A percentile compares a stretch with the other conserved stretches of the same genome.
Evolutionary conservation across 2,113 vertebrate species (phyloP).

Genomic region (Sapayoa aenigma): DNA sequence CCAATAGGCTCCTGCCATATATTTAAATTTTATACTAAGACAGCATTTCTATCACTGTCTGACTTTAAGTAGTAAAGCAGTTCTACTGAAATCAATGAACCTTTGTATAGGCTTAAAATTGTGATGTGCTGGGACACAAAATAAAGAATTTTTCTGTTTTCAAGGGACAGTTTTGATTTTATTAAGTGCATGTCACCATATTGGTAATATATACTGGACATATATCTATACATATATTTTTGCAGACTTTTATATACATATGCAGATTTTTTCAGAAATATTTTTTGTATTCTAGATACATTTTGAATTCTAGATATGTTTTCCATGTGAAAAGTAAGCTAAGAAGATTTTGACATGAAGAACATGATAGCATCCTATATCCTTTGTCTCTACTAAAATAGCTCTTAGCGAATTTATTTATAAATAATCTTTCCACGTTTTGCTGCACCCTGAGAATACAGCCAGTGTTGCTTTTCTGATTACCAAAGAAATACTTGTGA

Average conservation of each 20-base stretch:
- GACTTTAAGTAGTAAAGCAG: neutral
- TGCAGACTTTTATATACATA: neutral
- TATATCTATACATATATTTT: neutral
- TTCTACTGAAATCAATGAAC: neutral
- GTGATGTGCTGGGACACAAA: neutral
- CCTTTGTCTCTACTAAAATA: neutral
- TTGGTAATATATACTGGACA: neutral
- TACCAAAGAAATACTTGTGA: neutral
- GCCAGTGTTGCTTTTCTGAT: neutral
- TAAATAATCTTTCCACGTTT: neutral
- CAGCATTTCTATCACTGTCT: neutral
- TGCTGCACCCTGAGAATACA: neutral
- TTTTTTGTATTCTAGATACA: neutral
- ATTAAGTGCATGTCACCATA: neutral
- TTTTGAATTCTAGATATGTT: neutral
- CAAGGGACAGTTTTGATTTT: neutral
- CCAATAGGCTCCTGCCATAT: neutral
- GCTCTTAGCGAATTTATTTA: neutral
- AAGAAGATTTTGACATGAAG: neutral
- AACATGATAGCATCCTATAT: neutral
- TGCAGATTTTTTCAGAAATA: neutral
- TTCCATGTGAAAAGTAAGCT: neutral
- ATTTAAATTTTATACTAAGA: neutral
- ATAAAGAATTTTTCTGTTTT: neutral
- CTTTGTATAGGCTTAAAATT: neutral